phyloP scores from a whole-genome alignment of 2,797 vertebrate genomes.

The Gadopsis bispinosus region DNA sequence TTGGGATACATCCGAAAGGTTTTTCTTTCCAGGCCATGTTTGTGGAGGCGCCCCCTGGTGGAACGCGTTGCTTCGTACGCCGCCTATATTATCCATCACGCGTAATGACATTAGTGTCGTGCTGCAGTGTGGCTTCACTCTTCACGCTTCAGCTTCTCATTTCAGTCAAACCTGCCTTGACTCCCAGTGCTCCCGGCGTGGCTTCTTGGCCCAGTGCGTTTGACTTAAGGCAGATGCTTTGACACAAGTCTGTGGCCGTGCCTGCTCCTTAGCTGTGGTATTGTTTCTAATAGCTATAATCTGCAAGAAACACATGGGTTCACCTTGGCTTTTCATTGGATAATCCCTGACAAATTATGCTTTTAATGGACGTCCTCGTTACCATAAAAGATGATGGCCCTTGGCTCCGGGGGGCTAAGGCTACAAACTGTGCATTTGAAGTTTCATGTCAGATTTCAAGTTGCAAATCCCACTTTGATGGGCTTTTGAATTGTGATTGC shows the following conservation, averaged over 20 bases:
- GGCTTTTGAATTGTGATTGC: neutral
- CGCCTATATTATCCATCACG: slow-evolving; percentile 25
- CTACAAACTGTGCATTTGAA: neutral
- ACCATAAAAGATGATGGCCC: neutral
- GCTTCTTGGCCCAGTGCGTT: neutral
- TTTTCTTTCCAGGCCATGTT: slow-evolving; percentile 9
- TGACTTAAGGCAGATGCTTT: neutral
- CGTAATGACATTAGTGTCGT: slow-evolving; percentile 41
- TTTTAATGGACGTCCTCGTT: neutral
- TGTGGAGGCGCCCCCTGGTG: slow-evolving; percentile 79
- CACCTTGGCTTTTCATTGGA: neutral
- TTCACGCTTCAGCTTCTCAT: neutral
- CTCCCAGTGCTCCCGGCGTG: neutral
- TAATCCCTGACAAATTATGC: neutral
- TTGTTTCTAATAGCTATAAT: neutral
- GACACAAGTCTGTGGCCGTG: neutral
- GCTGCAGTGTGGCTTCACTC: slow-evolving; percentile 17
- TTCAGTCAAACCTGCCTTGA: neutral
- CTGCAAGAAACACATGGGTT: neutral
- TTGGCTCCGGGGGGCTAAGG: neutral
- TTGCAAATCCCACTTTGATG: neutral
- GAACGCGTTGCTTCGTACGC: slow-evolving; percentile 32
- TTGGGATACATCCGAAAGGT: slow-evolving; percentile 50
- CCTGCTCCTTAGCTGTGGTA: neutral
- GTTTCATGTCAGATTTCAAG: neutral